Base-by-base conservation (phyloP, 92 coral and sea anemone genomes). In the Epizoanthus illoricatus region DNA sequence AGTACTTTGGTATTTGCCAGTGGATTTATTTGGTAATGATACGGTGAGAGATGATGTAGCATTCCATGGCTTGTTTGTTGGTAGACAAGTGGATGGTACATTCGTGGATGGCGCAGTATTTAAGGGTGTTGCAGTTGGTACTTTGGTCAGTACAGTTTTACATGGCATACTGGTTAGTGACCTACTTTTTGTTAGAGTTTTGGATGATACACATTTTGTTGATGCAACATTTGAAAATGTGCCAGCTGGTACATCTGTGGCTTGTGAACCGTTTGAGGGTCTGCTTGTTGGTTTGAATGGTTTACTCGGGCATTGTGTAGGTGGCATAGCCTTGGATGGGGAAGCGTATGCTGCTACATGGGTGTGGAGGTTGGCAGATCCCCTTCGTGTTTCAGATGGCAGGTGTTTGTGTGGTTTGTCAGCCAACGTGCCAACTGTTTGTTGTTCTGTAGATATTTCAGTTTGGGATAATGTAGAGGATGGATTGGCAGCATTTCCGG, bases 91-190 rank as follows among this genome's bases (percentile, higher is more conserved):
- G 64, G 55, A 41, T 43, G 24, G 49, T 21, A 52, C 45, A 20
- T 19, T 75, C 21, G 18, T 6, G 45, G 28, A 18, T 43, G 42
- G 19, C 16, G 45, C 8, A 68, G 18, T 68, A 43, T 65, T 19
- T 65, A 65, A 65, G 70, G 47, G 72, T 43, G 28, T 28, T 74
- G 64, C 57, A 65, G 17, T n/a, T 58, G 65, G 39, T 4, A 75
- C 15, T 58, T 39, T 60, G 18, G n/a, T 0, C 60, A 39, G 49
- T 72, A 39, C 62, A 45, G 36, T n/a, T 19, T 72, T 49, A 59
- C 18, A 16, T 49, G 55, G 10, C 6, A 3, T 49, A 49, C 36
- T 15, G 24, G 45, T 72, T 11, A 68, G 19, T 15, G 20, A 15
- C 28, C 15, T 49, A 49, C 56, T 15, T 49, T 49, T 49, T 8